phyloP scores from a whole-genome alignment of 2,797 vertebrate genomes.

The Sandelia bainsii region DNA sequence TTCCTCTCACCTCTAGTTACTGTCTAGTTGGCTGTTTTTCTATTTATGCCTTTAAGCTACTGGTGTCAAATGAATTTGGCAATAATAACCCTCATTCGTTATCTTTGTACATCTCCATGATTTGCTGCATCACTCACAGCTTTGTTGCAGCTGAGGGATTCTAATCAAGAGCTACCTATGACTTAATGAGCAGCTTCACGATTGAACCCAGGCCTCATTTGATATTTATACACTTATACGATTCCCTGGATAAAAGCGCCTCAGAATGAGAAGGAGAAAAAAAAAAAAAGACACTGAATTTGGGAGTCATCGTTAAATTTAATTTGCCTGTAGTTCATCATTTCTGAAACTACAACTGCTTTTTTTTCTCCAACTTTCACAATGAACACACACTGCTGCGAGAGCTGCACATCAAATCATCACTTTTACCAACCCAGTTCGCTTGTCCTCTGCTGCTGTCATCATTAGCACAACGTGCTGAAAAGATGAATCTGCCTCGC shows the following conservation, averaged over 20 bases:
- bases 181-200: constrained; percentile 62
- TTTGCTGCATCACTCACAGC: constrained; percentile 42
- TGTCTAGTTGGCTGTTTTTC: constrained; percentile 12
- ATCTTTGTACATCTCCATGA: constrained; percentile 20
- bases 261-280: background rate
- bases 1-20: constrained; percentile 19
- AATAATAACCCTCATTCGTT: constrained; percentile 21
- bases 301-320: constrained; percentile 47
- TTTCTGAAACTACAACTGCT: constrained; percentile 28
- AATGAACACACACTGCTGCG: constrained; percentile 16
- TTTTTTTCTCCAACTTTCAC: constrained; percentile 28
- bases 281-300: constrained; percentile 9
- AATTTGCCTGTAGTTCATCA: constrained; percentile 46
- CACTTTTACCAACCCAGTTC: constrained; percentile 51
- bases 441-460: constrained; percentile 50
- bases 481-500: constrained; percentile 38
- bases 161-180: constrained; percentile 58
- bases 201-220: constrained; percentile 54
- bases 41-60: background rate
- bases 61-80: constrained; percentile 27
- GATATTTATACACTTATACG: constrained; percentile 47
- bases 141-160: constrained; percentile 44
- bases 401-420: constrained; percentile 48
- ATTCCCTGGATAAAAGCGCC: constrained; percentile 43
- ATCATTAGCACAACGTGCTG: constrained; percentile 60